phyloP scores from a whole-genome alignment of 2,113 vertebrate species.

The Aviceda subcristata region DNA sequence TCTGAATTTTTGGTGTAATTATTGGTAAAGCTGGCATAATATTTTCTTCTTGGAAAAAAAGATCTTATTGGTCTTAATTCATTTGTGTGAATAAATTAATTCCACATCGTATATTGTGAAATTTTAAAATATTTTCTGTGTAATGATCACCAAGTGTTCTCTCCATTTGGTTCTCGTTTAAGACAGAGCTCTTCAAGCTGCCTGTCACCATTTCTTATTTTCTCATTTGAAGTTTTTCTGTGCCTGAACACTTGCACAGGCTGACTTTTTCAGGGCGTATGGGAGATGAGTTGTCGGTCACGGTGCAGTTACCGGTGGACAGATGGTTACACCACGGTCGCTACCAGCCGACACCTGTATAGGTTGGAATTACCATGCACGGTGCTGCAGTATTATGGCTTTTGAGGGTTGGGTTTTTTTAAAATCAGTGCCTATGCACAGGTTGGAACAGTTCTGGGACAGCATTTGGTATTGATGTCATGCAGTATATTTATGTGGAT shows the following conservation, averaged over 20 bases:
- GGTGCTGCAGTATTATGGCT: not conserved
- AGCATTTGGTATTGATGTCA: not conserved
- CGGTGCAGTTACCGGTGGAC: not conserved
- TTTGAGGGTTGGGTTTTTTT: not conserved
- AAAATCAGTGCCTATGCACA: not conserved
- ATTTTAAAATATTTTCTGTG: not conserved
- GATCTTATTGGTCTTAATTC: not conserved
- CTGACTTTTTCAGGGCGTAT: not conserved
- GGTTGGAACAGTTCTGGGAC: not conserved
- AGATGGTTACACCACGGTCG: not conserved
- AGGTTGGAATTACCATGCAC: not conserved
- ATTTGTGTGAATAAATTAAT: not conserved
- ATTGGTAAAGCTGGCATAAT: not conserved
- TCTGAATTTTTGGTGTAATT: not conserved
- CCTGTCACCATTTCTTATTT: not conserved
- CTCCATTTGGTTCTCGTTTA: not conserved
- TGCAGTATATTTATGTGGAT: not conserved
- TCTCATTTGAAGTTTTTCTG: not conserved
- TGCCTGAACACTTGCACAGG: accelerated
- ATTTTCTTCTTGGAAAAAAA: not conserved
- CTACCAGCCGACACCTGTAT: not conserved
- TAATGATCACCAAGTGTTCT: not conserved
- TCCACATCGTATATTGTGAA: not conserved
- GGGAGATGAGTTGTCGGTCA: accelerated
- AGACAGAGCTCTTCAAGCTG: not conserved